These are phyloP conservation scores for Toxotes lorentzi DNA, from an alignment of 2,797 vertebrate species.

Conservation along the genomic window DNA sequence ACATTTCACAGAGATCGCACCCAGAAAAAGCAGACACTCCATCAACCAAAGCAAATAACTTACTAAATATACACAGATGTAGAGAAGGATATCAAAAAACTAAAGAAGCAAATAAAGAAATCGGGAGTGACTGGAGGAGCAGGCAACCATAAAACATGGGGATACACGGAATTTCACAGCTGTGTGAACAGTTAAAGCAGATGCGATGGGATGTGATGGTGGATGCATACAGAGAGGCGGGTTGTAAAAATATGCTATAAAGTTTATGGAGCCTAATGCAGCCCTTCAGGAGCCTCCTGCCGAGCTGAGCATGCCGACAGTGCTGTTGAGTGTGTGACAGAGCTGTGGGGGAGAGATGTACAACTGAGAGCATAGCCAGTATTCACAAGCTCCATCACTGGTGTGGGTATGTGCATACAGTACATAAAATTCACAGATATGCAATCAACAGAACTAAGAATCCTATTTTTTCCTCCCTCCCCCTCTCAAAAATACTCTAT, in stretches of 20 bases:
- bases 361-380: slow-evolving; percentile 76
- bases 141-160: slow-evolving; percentile 81
- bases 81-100: slow-evolving; percentile 69
- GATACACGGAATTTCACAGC: slow-evolving; percentile 84
- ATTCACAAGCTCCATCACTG: slow-evolving; percentile 75
- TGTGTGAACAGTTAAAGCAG: slow-evolving; percentile 86
- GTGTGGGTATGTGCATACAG: slow-evolving; percentile 68
- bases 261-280: slow-evolving; percentile 87
- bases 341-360: slow-evolving; percentile 79
- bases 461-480: slow-evolving; percentile 38
- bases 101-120: slow-evolving; percentile 81
- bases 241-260: slow-evolving; percentile 87
- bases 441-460: slow-evolving; percentile 72
- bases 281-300: slow-evolving; percentile 82
- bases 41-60: slow-evolving; percentile 74
- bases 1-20: slow-evolving; percentile 53
- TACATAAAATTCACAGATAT: slow-evolving; percentile 68
- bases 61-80: slow-evolving; percentile 79
- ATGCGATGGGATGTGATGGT: slow-evolving; percentile 82
- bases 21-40: slow-evolving; percentile 50
- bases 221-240: slow-evolving; percentile 83
- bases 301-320: slow-evolving; percentile 77
- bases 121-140: slow-evolving; percentile 75
- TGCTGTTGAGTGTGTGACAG: slow-evolving; percentile 78
- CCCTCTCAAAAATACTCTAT: slow-evolving; percentile 45